Conservation (phyloP, 2,797 vertebrate species). For the Brachymystax lenok region DNA sequence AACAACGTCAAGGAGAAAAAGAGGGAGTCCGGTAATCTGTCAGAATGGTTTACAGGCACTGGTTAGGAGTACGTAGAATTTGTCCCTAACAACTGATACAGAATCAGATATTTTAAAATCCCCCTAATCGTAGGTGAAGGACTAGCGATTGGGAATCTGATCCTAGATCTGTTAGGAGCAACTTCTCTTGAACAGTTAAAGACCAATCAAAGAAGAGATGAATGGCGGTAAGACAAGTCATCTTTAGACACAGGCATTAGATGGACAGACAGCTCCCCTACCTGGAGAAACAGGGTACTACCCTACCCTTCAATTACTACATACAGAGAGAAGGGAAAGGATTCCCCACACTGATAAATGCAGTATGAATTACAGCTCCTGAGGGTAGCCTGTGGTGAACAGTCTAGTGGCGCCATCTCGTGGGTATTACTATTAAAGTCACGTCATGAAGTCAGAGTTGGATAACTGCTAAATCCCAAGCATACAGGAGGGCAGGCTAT, state of each 20-base stretch:
- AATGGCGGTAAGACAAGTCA: slow-evolving; percentile 13
- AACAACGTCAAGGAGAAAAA: slow-evolving; percentile 53
- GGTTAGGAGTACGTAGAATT: slow-evolving; percentile 36
- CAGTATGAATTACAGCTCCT: slow-evolving; percentile 50
- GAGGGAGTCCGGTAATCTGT: slow-evolving; percentile 54
- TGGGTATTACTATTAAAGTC: slow-evolving; percentile 38
- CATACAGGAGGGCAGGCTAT: slow-evolving; percentile 35
- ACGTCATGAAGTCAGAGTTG: slow-evolving; percentile 33
- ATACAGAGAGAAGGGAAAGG: slow-evolving; percentile 26
- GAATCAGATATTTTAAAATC: neutral
- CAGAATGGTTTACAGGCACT: slow-evolving; percentile 72
- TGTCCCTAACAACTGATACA: slow-evolving; percentile 22
- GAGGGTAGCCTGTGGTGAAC: slow-evolving; percentile 36
- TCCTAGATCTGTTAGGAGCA: neutral
- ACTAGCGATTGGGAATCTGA: neutral
- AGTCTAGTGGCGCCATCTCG: slow-evolving; percentile 47
- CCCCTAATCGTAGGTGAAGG: too few relatives aligned
- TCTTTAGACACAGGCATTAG: slow-evolving; percentile 25
- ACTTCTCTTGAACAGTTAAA: neutral
- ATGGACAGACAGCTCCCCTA: slow-evolving; percentile 29
- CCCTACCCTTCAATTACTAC: slow-evolving; percentile 41
- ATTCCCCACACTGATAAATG: slow-evolving; percentile 29
- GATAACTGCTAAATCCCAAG: slow-evolving; percentile 4
- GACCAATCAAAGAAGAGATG: slow-evolving; percentile 1
- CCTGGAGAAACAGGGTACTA: slow-evolving; percentile 33